Evolutionary conservation across 2,113 vertebrate species (phyloP).

Genomic region (Bos taurus): DNA sequence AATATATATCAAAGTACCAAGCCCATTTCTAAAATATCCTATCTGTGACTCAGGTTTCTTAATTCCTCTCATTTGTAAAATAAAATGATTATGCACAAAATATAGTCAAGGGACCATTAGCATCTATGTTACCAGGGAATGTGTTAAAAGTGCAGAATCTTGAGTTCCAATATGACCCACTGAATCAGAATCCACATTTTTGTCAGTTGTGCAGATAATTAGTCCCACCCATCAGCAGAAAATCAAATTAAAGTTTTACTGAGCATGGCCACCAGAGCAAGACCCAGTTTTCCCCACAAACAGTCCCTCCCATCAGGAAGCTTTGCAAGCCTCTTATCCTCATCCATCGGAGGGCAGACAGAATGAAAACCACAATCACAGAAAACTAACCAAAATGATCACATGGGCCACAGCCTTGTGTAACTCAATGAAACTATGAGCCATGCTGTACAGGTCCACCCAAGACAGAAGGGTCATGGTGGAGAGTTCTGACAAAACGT

Average conservation of each 20-base stretch:
- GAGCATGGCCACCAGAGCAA: not conserved
- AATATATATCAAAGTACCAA: not conserved
- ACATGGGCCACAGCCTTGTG: not conserved
- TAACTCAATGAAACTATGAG: not conserved
- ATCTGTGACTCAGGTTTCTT: not conserved
- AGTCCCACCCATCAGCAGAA: not conserved
- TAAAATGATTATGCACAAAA: not conserved
- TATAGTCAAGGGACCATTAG: not conserved
- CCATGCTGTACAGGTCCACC: not conserved
- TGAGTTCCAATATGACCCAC: not conserved
- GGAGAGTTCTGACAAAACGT: not conserved
- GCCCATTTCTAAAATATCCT: not conserved
- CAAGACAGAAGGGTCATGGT: not conserved
- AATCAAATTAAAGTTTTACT: not conserved
- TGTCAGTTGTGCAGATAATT: not conserved
- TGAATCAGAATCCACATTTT: not conserved
- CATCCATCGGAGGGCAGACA: not conserved
- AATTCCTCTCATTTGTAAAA: not conserved
- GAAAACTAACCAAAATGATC: not conserved
- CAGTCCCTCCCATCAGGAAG: not conserved
- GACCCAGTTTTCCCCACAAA: not conserved
- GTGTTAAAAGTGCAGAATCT: not conserved
- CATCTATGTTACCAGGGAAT: not conserved
- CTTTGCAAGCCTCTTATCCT: not conserved
- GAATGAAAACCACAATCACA: not conserved